phyloP scores from a whole-genome alignment of 1,140 invertebrate species.

The Cotesia chilonis region DNA sequence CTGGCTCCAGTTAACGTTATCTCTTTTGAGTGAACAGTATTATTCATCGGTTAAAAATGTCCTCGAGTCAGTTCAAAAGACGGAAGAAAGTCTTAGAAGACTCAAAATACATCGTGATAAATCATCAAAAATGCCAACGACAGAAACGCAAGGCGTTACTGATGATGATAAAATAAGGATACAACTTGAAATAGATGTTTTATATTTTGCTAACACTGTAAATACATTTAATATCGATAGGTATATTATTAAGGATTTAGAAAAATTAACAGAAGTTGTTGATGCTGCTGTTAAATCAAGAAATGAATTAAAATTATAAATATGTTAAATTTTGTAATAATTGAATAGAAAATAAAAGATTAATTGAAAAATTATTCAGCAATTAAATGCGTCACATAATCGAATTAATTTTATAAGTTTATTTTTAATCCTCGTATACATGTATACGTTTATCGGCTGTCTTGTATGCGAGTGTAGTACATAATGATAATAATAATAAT shows the following conservation, averaged over 20 bases:
- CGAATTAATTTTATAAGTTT: slow-evolving; percentile 29
- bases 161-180: slow-evolving; percentile 95
- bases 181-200: slow-evolving; percentile 88
- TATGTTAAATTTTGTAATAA: slow-evolving; percentile 15
- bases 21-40: slow-evolving; percentile 78
- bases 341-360: not conserved
- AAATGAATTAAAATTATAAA: slow-evolving; percentile 25
- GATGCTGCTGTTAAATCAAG: slow-evolving; percentile 55
- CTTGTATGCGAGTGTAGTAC: slow-evolving; percentile 38
- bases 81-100: slow-evolving; percentile 89
- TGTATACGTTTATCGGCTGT: slow-evolving; percentile 33
- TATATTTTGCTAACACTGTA: slow-evolving; percentile 66
- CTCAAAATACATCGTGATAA: slow-evolving; percentile 86
- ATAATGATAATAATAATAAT: slow-evolving; percentile 15
- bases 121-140: slow-evolving; percentile 62
- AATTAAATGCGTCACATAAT: not conserved
- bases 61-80: slow-evolving; percentile 90
- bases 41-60: slow-evolving; percentile 84
- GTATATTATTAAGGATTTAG: slow-evolving; percentile 41
- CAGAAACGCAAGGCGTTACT: slow-evolving; percentile 67
- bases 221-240: slow-evolving; percentile 37
- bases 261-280: slow-evolving; percentile 56
- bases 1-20: slow-evolving; percentile 70
- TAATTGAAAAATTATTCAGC: not conserved
- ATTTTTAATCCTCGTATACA: slow-evolving; percentile 32